A percentile compares a stretch with the other conserved stretches of the same genome.
Evolutionary conservation across 1,140 invertebrate genomes (phyloP).

Genomic region (Ditylenchus dipsaci): DNA sequence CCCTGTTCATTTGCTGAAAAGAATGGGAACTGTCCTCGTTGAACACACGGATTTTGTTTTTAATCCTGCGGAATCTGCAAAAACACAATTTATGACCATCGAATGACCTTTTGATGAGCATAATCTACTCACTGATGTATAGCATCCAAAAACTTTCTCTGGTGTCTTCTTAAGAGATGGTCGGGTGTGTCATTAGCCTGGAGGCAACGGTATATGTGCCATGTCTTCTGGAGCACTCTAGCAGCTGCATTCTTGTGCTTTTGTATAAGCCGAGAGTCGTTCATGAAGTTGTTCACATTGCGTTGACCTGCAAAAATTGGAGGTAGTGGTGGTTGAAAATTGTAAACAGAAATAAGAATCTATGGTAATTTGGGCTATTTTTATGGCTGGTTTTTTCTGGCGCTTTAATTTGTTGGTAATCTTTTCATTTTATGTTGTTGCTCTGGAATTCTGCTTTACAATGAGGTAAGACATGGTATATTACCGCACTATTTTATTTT

Average conservation of each 20-base stretch:
- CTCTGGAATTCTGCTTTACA: too few relatives aligned
- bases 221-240: constrained; percentile 55
- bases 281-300: constrained; percentile 58
- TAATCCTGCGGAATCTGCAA: constrained; percentile 50
- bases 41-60: constrained; percentile 56
- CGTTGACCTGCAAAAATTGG: constrained; percentile 29
- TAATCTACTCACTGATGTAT: constrained; percentile 42
- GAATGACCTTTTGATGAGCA: constrained; percentile 20
- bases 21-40: constrained; percentile 46
- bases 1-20: constrained; percentile 52
- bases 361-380: too few relatives aligned
- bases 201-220: constrained; percentile 54
- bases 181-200: constrained; percentile 37
- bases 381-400: too few relatives aligned
- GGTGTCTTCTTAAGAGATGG: constrained; percentile 45
- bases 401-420: too few relatives aligned
- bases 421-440: too few relatives aligned
- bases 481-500: too few relatives aligned
- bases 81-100: constrained; percentile 4
- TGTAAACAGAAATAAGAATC: too few relatives aligned
- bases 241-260: constrained; percentile 55
- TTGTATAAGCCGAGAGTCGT: constrained; percentile 52
- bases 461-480: too few relatives aligned
- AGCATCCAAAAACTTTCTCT: constrained; percentile 52
- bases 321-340: too few relatives aligned